phyloP scores from a whole-genome alignment of 1,140 invertebrate genomes.

The Plutomurus gul region DNA sequence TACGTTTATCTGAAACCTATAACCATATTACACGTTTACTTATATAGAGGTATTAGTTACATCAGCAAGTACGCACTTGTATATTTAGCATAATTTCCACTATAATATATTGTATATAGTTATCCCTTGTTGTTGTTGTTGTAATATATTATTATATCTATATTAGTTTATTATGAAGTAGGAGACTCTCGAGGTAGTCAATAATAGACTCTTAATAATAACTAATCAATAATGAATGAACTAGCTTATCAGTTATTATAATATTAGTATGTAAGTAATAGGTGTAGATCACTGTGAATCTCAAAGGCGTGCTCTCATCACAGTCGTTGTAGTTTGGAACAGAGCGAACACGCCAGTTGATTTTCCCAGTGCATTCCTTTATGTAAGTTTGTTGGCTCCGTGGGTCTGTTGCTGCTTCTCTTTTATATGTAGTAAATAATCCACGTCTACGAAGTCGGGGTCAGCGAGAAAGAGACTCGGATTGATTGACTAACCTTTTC shows the following conservation, averaged over 20 bases:
- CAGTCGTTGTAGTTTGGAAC: conserved; percentile 55
- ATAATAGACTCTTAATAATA: neutral
- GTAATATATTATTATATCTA: too few relatives aligned
- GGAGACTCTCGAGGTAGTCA: neutral
- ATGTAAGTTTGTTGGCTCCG: conserved; percentile 38
- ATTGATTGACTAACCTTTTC: conserved; percentile 77
- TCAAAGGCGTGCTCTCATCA: conserved; percentile 55
- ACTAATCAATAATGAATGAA: too few relatives aligned
- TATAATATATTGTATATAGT: too few relatives aligned
- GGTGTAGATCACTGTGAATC: conserved; percentile 50
- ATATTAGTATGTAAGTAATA: conserved; percentile 15
- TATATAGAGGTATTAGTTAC: too few relatives aligned
- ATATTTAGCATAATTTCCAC: too few relatives aligned
- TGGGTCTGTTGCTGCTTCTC: conserved; percentile 13
- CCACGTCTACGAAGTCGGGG: conserved; percentile 69
- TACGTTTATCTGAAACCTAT: too few relatives aligned
- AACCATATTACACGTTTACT: too few relatives aligned
- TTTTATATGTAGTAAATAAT: conserved; percentile 25
- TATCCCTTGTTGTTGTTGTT: too few relatives aligned
- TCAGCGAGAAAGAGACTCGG: conserved; percentile 87
- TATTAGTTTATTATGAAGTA: too few relatives aligned
- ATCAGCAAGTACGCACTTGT: too few relatives aligned
- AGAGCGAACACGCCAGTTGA: conserved; percentile 55
- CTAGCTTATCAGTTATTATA: neutral
- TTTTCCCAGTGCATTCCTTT: conserved; percentile 49